Conservation (phyloP, 2,888 invertebrate species). For the Diachrysia chrysitis region DNA sequence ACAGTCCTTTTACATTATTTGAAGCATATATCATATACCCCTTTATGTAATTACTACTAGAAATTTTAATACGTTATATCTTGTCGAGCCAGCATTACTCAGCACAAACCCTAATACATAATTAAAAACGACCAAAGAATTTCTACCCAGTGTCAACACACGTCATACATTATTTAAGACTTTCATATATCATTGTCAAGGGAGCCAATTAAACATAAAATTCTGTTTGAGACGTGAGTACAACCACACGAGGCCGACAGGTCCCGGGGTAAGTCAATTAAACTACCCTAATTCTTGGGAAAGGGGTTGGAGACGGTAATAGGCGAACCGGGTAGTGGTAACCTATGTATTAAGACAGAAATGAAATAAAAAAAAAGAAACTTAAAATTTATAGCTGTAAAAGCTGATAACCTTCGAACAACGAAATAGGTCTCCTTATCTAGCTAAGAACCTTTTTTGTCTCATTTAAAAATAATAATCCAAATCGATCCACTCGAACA, state of each 20-base stretch:
- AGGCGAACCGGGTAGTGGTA: neutral
- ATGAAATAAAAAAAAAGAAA: no score
- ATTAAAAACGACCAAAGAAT: neutral
- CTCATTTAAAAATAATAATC: no score
- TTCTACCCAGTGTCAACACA: neutral
- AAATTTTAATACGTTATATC: neutral
- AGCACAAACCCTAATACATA: neutral
- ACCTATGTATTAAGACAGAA: no score
- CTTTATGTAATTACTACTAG: neutral
- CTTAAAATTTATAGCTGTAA: no score
- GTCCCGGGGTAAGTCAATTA: conserved; percentile 52
- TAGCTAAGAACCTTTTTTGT: no score
- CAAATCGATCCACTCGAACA: no score
- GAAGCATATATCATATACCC: neutral
- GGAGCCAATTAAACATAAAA: conserved; percentile 46
- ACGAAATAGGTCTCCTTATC: no score
- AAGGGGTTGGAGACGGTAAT: neutral
- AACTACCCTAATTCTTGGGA: conserved; percentile 37
- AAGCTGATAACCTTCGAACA: no score
- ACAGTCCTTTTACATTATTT: no score
- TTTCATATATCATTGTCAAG: conserved; percentile 21
- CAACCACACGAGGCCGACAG: conserved; percentile 28
- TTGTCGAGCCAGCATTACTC: neutral
- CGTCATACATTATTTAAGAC: conserved; percentile 4
- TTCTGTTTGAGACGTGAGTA: conserved; percentile 44